These are phyloP conservation scores for Hemibagrus wyckioides DNA, from an alignment of 2,113 vertebrate species.

Conservation along the genomic window DNA sequence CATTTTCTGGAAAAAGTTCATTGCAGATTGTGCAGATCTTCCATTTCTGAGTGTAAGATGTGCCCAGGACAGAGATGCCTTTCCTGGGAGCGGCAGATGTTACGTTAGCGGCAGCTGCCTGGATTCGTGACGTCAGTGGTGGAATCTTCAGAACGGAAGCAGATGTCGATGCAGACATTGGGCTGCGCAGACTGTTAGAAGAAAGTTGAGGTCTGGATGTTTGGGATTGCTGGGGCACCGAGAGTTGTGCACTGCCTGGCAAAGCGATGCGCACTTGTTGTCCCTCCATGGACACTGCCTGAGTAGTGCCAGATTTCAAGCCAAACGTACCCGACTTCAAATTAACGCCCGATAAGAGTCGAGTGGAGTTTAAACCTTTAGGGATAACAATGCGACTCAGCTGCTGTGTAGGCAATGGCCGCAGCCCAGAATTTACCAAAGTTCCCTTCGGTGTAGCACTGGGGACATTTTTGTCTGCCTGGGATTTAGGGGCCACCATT, in stretches of 20 bases:
- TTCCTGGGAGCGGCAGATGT: conserved; percentile 73
- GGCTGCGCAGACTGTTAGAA: conserved; percentile 79
- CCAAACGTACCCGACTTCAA: conserved; percentile 84
- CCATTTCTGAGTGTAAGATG: conserved; percentile 97
- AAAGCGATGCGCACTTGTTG: conserved; percentile 84
- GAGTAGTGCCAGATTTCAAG: conserved; percentile 79
- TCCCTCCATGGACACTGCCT: conserved; percentile 75
- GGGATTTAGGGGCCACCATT: conserved; percentile 87
- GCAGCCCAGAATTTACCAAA: conserved; percentile 78
- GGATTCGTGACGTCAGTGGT: conserved; percentile 79
- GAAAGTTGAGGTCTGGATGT: conserved; percentile 88
- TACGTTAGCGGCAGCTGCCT: conserved; percentile 78
- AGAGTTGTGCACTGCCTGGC: conserved; percentile 83
- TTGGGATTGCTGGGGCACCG: conserved; percentile 87
- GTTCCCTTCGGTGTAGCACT: conserved; percentile 88
- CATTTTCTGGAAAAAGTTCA: conserved; percentile 97
- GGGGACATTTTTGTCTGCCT: conserved; percentile 85
- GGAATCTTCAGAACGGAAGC: conserved; percentile 81
- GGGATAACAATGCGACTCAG: conserved; percentile 85
- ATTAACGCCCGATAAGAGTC: conserved; percentile 84
- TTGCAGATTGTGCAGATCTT: conserved; percentile 99
- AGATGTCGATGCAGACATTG: conserved; percentile 72
- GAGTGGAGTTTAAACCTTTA: conserved; percentile 85
- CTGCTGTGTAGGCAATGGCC: conserved; percentile 86
- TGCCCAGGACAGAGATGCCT: conserved; percentile 76